Evolutionary conservation across 2,113 vertebrate genomes (phyloP), one percentile per base, ranked within the genome.

Genomic region (Sus scrofa): DNA sequence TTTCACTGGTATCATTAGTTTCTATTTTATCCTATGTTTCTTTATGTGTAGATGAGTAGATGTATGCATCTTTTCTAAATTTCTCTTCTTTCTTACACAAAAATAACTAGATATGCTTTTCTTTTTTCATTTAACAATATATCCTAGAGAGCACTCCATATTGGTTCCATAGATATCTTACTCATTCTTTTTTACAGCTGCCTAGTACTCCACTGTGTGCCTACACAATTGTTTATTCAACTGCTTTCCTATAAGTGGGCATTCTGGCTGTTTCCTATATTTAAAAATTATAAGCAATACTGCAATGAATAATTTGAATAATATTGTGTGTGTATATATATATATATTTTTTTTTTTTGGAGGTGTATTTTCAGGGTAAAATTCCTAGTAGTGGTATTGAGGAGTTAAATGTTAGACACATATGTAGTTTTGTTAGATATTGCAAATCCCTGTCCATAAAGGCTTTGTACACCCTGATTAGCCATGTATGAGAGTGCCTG

Each of bases 351-450:
- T 86, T 91, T 88, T 62, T 93, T 18, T 86, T 95, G 15, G 16
- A 87, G 44, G 14, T 89, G 0, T 56, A 92, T 92, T 93, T 95
- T 94, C 19, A 74, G n/a, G 24, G 22, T 68, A 94, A 94, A 78
- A 86, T 89, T 93, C n/a, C 22, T 95, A 39, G 3, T 84, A 83
- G 62, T 79, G 58, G 5, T 12, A 78, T 84, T 78, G 22, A 4
- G 74, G 30, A 11, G 2, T 63, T 3, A 26, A 77, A 92, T 68
- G 18, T 19, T 58, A 79, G 44, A 71, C 0, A n/a, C 27, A 74
- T 16, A 44, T 39, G 13, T 62, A 62, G 52, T 81, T 94, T 82
- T 86, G 34, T 89, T 77, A 92, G 54, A 30, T 71, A 37, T 60
- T 71, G 6, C 2, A 83, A 73, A 70, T 84, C 22, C 3, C 10